Evolutionary conservation across 1,140 invertebrate species (phyloP), one percentile per base, ranked within the genome.

Genomic region (Atta colombica): DNA sequence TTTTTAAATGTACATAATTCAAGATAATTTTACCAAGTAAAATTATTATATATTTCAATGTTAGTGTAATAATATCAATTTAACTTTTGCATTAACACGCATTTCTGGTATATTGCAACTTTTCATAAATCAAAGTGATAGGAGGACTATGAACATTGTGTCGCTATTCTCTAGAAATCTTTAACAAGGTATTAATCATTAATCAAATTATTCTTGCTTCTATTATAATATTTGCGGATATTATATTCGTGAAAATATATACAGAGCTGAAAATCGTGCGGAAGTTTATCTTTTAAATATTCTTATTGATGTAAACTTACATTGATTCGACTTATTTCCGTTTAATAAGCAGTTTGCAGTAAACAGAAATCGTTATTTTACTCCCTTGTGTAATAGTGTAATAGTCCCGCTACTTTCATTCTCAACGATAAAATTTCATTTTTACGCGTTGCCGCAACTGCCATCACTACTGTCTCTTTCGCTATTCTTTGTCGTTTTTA

Each of bases 391-490:
- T 45, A 25, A 25, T 25, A 25, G 25, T 0, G 25, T 25, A 25
- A 25, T 25, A 45, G 8, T 16, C 35, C 1, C 4, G 77, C 25
- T 28, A 63, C 16, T 31, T 45, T 55, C 45, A 49, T 68, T 80
- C 51, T 39, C 63, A 3, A 68, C 49, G 61, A 80, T 80, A n/a
- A 55, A 68, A 80, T 80, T 68, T 68, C 28, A 31, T 66, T 31
- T 39, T 68, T 35, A 21, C n/a, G 6, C 45, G 3, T 28, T 4
- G 28, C 28, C 28, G 28, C 18, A 2, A n/a, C 21, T 39, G 35
- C 35, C 35, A 5, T 8, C 39, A 10, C 8, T 16, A 5, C 72
- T 8, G 35, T 77, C 71, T 74, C 28, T 55, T 55, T 18, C 10
- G 55, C 58, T 77, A 61, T 77, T 45, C 63, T 53, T 66, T n/a